phyloP scores from a whole-genome alignment of 2,113 vertebrate genomes.

The Nanger granti region DNA sequence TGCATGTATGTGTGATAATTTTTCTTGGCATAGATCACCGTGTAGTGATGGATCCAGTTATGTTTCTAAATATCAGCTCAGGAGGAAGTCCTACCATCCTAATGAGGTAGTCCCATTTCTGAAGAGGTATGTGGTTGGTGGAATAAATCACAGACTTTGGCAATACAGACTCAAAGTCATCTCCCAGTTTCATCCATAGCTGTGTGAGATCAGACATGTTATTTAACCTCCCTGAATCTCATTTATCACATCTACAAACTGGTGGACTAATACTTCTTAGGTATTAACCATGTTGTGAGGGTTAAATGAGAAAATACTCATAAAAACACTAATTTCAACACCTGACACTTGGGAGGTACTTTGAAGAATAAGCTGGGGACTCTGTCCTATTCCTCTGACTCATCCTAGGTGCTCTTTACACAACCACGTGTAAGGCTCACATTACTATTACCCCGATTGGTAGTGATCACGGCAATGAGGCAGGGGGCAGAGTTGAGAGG shows the following conservation, averaged over 20 bases:
- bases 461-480: fast-evolving
- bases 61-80: background rate
- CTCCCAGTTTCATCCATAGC: no score
- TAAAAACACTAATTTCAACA: background rate
- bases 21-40: background rate
- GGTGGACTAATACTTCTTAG: background rate
- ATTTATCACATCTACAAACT: background rate
- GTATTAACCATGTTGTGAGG: fast-evolving
- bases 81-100: no score
- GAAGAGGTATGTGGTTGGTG: background rate
- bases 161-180: background rate
- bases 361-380: background rate
- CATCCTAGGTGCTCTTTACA: fast-evolving
- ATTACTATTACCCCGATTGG: fast-evolving
- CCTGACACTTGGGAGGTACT: fast-evolving
- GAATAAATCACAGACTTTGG: background rate
- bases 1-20: background rate
- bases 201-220: fast-evolving
- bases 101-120: fast-evolving
- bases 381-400: background rate
- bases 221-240: background rate
- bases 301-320: background rate
- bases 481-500: background rate
- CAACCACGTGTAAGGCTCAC: fast-evolving
- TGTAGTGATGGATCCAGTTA: no score